Evolutionary conservation across 2,888 invertebrate genomes (phyloP).

Genomic region (Parnassius mnemosyne): DNA sequence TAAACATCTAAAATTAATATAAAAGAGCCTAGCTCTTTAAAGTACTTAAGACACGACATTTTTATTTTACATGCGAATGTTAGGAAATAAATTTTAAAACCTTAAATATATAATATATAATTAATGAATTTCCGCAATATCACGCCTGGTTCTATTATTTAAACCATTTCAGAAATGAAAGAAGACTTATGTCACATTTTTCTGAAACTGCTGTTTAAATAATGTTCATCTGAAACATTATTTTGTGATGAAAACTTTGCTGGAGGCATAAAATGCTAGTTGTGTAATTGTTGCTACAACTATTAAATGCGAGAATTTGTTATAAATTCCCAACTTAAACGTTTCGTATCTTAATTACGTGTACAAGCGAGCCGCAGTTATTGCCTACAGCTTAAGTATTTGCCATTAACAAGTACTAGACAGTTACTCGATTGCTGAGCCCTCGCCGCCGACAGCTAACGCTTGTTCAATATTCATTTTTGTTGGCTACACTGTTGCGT

Average conservation of each 20-base stretch:
- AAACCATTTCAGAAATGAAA: too few species aligned
- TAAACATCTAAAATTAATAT: too few species aligned
- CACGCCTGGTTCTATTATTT: too few species aligned
- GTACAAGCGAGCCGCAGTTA: conserved; percentile 2
- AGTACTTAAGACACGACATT: neutral
- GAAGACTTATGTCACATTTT: too few species aligned
- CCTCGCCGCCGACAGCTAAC: neutral
- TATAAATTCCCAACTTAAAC: neutral
- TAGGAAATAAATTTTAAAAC: too few species aligned
- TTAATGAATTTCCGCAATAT: too few species aligned
- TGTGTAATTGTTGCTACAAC: neutral
- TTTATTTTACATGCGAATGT: too few species aligned
- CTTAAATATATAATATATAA: too few species aligned
- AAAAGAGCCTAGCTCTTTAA: too few species aligned
- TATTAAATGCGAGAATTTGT: neutral
- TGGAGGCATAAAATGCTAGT: neutral
- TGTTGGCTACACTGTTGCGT: neutral
- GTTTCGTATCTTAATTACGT: conserved; percentile 7
- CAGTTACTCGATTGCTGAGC: conserved; percentile 14
- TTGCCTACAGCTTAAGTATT: conserved; percentile 1
- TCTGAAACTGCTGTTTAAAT: too few species aligned
- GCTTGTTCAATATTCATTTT: conserved; percentile 7
- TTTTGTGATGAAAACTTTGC: too few species aligned
- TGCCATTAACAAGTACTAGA: conserved; percentile 1
- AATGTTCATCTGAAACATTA: too few species aligned